Base-by-base conservation (phyloP, 2,113 vertebrate genomes). In the Callithrix jacchus region DNA sequence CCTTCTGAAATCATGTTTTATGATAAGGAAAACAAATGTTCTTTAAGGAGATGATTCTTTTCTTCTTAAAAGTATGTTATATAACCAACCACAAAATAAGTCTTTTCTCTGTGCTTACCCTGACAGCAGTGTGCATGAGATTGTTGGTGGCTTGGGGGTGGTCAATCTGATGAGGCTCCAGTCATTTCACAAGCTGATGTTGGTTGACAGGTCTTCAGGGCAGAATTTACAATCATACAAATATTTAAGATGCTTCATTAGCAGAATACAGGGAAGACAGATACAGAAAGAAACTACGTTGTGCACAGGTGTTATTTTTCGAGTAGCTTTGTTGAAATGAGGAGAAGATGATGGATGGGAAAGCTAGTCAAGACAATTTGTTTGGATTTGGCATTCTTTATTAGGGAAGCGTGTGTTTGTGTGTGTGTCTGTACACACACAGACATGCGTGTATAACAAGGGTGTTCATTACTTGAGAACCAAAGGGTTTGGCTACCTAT, bases 1-100 rank as follows among this genome's bases (percentile, higher is more conserved):
- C 40, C 79, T 45, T 70, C 32, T 42, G 74, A 94, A 90, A 80
- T 12, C 14, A 11, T 71, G 23, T 61, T 92, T 92, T 81, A 8
- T 81, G 56, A 93, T 71, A 52, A 14, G 73, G 11, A 93, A 94
- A 85, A n/a, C 49, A 76, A 87, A 47, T 92, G 23, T 80, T 93
- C 76, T n/a, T 93, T 97, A 40, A 68, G 20, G 84, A 85, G 80
- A 32, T 71, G 70, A 20, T 12, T 92, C 5, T n/a, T 71, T 61
- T 47, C n/a, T 73, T 91, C 47, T 61, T 64, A 42, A 88, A 87
- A 82, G 45, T 71, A 25, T 58, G 49, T 52, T n/a, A 40, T 27
- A 54, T 88, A 94, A 70, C 16, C 37, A 74, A 37, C 23, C 32
- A 42, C 49, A 47, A 18, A 13, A 20, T 23, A n/a, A 10, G 14